Percentiles rank a stretch among this genome's conserved stretches.
Conservation (phyloP, 2,797 vertebrate species). For the Carduelis carduelis region DNA sequence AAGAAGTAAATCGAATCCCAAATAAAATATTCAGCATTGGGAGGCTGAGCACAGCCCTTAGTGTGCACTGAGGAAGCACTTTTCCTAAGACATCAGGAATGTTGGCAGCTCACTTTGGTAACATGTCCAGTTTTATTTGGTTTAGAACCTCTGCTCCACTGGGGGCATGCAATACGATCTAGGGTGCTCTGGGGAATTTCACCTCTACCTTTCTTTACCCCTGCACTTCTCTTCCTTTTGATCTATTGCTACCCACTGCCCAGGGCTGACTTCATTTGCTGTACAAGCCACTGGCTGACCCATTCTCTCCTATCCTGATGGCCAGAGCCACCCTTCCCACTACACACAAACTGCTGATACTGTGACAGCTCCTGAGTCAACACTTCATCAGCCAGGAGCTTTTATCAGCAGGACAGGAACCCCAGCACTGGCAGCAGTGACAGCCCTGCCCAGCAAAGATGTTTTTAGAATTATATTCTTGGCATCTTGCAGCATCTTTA, state of each 20-base stretch:
- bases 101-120: neutral
- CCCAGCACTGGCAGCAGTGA: neutral
- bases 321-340: neutral
- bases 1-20: slow-evolving; percentile 17
- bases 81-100: neutral
- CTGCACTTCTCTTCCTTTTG: neutral
- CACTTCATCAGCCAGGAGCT: neutral
- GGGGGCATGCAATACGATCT: neutral
- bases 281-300: neutral
- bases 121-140: neutral
- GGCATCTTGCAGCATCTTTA: neutral
- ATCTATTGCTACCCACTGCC: neutral
- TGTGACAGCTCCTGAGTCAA: neutral
- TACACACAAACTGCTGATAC: neutral
- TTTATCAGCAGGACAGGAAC: neutral
- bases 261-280: neutral
- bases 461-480: neutral
- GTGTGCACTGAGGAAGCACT: neutral
- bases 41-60: neutral
- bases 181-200: neutral
- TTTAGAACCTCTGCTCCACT: neutral
- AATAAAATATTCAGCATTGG: slow-evolving; percentile 41
- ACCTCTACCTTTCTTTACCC: neutral
- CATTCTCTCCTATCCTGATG: neutral
- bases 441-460: neutral